Evolutionary conservation across 1,140 invertebrate genomes (phyloP), one percentile per base, ranked within the genome.

Genomic region (Popillia japonica): DNA sequence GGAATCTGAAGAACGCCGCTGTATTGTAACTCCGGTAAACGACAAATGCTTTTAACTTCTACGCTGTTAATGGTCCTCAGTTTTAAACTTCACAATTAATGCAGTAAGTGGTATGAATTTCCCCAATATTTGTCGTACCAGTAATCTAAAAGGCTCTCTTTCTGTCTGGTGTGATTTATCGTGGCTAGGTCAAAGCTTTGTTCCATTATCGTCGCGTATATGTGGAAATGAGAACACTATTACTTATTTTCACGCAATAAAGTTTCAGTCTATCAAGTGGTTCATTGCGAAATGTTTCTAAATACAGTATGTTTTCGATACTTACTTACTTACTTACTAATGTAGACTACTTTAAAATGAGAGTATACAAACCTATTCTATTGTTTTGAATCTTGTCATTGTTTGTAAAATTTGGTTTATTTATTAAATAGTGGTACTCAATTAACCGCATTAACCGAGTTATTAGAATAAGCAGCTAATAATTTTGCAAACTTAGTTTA

Each of bases 81-180:
- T 68, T 68, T 68, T 68, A 68, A 68, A 68, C 61, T 68, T 68
- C 61, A 68, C 61, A 68, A 68, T 68, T 68, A 68, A 20, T 68
- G 61, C 61, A 23, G 61, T 68, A 68, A 68, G 61, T 68, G 61
- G 22, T 68, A 22, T 68, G 27, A 68, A 23, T 68, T 68, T 68
- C 27, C 61, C 61, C n/a, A 68, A 68, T 68, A 68, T 68, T 68
- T 68, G 61, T 68, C 61, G 22, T 8, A 11, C 27, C 20, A 7
- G 61, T 34, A 68, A 68, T 68, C 22, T 34, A 34, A 68, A 27
- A 6, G 7, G 14, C 20, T 23, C 22, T 9, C 10, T 68, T 34
- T 68, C 22, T 68, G 20, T 68, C 22, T 3, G 61, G 20, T 68
- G 22, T 68, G 22, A 68, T 68, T 20, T 68, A 68, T 68, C 2